A percentile compares a stretch with the other conserved stretches of the same genome.
Evolutionary conservation across 2,113 vertebrate species (phyloP).

Genomic region (Phocoena sinus): DNA sequence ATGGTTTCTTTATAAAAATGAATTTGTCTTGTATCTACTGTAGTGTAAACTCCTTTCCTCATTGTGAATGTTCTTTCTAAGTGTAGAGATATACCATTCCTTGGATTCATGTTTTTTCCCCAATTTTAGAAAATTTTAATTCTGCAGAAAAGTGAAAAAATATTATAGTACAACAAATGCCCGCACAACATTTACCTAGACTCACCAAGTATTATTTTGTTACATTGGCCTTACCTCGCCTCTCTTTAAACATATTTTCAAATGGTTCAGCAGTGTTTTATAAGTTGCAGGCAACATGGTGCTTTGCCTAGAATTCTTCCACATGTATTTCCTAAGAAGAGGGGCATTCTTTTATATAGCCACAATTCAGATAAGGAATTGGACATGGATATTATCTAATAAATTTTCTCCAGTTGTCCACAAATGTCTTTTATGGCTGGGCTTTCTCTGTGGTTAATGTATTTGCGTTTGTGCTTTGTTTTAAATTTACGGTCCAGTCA

Average conservation of each 20-base stretch:
- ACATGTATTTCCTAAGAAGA: not conserved
- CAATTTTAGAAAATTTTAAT: not conserved
- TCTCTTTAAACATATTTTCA: not conserved
- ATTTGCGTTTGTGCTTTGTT: not conserved
- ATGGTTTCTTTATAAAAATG: constrained; percentile 16
- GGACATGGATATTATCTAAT: not conserved
- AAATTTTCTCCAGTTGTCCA: not conserved
- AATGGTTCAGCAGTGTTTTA: not conserved
- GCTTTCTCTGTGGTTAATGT: not conserved
- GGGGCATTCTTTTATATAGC: not conserved
- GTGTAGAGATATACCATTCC: not conserved
- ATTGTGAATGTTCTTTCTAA: not conserved
- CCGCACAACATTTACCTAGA: not conserved
- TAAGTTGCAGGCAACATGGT: not conserved
- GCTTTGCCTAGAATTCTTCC: not conserved
- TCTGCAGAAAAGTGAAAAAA: not conserved
- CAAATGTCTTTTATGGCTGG: not conserved
- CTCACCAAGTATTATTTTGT: not conserved
- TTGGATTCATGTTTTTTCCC: not conserved
- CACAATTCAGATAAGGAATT: not conserved
- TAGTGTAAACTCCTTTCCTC: not conserved
- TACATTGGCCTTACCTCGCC: not conserved
- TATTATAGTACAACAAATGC: not conserved
- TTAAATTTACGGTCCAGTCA: not conserved
- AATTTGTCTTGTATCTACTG: not conserved